Base-by-base conservation (phyloP, 2,113 vertebrate genomes). In the Strix uralensis region DNA sequence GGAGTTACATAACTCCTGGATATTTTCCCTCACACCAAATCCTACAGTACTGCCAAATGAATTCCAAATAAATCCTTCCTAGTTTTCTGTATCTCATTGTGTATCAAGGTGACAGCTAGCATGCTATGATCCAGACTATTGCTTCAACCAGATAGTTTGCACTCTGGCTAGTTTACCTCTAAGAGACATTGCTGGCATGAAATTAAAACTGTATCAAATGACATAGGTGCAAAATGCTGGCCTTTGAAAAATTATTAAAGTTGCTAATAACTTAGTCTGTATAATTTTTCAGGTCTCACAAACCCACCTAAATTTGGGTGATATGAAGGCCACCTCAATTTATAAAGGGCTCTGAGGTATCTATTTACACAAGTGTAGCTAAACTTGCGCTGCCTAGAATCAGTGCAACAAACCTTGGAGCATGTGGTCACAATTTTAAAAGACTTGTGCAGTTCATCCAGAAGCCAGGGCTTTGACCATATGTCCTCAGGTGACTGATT, bases 21-120 rank as follows among this genome's bases (percentile, higher is more conserved):
- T 92, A 83, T 83, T 96, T 93, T 82, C 29, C 80, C 75, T 93
- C 52, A 38, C 47, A 95, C 86, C 82, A 86, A 93, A 86, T 61
- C n/a, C 46, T 88, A 40, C 9, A 38, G 36, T 85, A 74, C 23
- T 75, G 73, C 63, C 75, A 85, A 93, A 87, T 58, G 5, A 82
- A 88, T 77, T 82, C 38, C 46, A 88, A 69, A 73, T 44, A 92
- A 80, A 90, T 55, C 23, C 46, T 80, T 86, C 46, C 46, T 90
- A 54, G 2, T 73, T 94, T 95, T 88, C n/a, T 62, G 0, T 67
- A 67, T 81, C n/a, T 81, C 8, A 21, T 20, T 78, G 7, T 77
- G 8, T 54, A 57, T 55, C 58, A 71, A 46, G 40, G 46, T 74
- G 54, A 78, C 51, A 63, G 42, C 42, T 78, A 52, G 16, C 14